Percentiles rank a stretch among this genome's conserved stretches.
phyloP scores from a whole-genome alignment of 92 coral and sea anemone species.

The Metridium senile region DNA sequence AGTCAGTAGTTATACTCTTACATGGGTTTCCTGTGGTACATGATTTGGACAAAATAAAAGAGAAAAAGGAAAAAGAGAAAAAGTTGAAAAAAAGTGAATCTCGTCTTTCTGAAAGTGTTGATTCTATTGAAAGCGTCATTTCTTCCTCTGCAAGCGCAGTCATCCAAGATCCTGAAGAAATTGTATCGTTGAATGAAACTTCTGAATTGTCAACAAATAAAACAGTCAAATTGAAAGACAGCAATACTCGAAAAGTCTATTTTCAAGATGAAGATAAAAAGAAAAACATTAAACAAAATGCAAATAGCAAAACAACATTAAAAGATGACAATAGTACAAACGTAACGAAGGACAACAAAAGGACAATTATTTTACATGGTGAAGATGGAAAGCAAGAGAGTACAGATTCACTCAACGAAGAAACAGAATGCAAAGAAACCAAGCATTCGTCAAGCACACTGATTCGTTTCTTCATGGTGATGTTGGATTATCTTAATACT shows the following conservation, averaged over 20 bases:
- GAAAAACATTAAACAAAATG: too few relatives aligned
- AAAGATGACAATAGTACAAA: too few relatives aligned
- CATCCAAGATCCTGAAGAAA: not conserved
- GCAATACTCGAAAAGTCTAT: too few relatives aligned
- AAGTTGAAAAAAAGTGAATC: not conserved
- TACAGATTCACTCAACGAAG: constrained; percentile 6
- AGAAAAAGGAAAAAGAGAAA: constrained; percentile 39
- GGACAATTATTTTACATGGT: too few relatives aligned
- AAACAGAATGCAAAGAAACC: not conserved
- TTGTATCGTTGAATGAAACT: not conserved
- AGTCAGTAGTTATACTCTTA: constrained; percentile 51
- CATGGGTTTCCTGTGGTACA: constrained; percentile 77
- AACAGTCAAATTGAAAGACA: too few relatives aligned
- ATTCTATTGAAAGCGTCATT: not conserved
- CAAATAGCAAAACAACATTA: too few relatives aligned
- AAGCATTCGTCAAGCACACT: constrained; percentile 5
- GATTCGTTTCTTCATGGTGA: constrained; percentile 6
- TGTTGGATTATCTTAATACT: constrained; percentile 17
- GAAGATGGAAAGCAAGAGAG: too few relatives aligned
- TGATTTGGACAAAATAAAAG: constrained; percentile 55
- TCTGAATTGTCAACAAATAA: not conserved
- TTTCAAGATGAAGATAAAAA: too few relatives aligned
- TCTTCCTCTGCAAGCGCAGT: not conserved
- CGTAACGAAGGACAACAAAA: not conserved
- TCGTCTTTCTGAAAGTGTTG: not conserved